These are phyloP conservation scores for Stichodactyla helianthus DNA, from an alignment of 64 coral and sea anemone species.

Conservation along the genomic window DNA sequence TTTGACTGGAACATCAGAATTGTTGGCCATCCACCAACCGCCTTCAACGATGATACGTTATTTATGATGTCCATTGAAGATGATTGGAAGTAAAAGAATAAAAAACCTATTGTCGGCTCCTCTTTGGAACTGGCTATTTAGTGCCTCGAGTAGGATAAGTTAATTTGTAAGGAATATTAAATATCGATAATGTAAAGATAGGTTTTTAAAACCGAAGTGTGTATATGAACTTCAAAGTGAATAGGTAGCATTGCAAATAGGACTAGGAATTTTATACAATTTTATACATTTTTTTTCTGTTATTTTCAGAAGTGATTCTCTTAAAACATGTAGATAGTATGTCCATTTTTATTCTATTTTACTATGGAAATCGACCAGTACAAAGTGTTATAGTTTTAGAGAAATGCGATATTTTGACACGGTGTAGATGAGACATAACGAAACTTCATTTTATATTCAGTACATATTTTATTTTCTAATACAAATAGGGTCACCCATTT, in stretches of 20 bases:
- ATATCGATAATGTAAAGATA: not conserved
- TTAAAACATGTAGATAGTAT: conserved; percentile 1
- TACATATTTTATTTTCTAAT: not conserved
- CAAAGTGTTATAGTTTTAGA: not conserved
- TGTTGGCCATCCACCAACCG: not conserved
- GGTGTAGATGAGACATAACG: not conserved
- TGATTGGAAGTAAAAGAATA: not conserved
- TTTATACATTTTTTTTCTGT: not conserved
- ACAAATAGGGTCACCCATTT: not conserved
- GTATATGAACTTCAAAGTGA: not conserved
- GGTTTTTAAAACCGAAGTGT: conserved; percentile 12
- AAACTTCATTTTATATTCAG: not conserved
- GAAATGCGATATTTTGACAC: not conserved
- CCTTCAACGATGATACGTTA: conserved; percentile 6
- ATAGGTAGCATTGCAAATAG: not conserved
- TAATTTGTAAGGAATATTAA: not conserved
- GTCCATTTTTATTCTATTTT: not conserved
- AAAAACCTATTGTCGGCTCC: not conserved
- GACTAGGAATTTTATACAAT: not conserved
- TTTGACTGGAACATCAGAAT: not conserved
- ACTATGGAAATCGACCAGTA: not conserved
- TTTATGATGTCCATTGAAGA: not conserved
- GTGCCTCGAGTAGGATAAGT: not conserved
- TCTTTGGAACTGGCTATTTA: not conserved
- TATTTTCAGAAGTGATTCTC: not conserved